phyloP scores from a whole-genome alignment of 2,888 invertebrate species.

The Nephrotoma appendiculata region DNA sequence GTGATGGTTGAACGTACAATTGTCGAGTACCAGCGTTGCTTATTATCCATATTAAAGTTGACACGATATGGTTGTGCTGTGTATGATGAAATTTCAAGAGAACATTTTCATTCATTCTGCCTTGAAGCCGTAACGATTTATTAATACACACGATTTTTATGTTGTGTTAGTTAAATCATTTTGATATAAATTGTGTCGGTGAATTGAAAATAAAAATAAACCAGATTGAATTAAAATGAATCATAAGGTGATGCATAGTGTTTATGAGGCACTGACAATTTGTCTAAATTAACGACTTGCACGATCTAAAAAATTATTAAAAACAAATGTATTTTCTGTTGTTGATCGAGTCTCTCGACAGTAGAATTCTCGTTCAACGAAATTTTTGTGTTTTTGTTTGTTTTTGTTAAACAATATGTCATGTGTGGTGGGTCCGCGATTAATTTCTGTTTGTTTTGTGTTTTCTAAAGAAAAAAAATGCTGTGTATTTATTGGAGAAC shows the following conservation, averaged over 20 bases:
- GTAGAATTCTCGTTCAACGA: background rate
- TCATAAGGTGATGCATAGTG: background rate
- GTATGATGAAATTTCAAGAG: background rate
- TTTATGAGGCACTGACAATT: background rate
- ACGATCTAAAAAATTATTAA: background rate
- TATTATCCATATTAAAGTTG: no score
- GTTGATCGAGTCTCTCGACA: background rate
- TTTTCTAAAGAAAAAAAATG: background rate
- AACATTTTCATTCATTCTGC: background rate
- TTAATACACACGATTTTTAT: background rate
- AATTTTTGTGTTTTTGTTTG: background rate
- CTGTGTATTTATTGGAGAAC: background rate
- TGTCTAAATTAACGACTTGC: background rate
- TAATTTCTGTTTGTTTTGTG: background rate
- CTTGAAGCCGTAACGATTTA: background rate
- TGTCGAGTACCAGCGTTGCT: no score
- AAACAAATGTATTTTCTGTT: background rate
- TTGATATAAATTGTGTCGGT: background rate
- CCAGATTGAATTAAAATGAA: background rate
- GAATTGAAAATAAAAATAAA: background rate
- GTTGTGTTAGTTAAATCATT: background rate
- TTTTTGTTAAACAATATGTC: background rate
- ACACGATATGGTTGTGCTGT: background rate
- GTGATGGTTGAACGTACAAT: no score
- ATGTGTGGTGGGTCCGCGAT: background rate